These are phyloP conservation scores for Pithys albifrons DNA, from an alignment of 2,113 vertebrate species.

Conservation along the genomic window DNA sequence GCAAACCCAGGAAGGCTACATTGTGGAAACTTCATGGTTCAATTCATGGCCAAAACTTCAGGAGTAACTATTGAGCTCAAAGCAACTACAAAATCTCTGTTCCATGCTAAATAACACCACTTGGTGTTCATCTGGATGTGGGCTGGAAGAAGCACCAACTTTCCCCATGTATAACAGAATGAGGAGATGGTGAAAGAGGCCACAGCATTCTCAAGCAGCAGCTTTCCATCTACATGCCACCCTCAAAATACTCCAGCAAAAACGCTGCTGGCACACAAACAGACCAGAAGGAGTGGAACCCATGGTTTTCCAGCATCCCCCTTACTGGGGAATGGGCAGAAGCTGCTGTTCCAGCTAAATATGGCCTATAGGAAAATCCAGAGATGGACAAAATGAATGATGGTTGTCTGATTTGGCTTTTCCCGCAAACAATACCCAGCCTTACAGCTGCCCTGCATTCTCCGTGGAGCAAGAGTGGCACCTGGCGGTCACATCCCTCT, in stretches of 20 bases:
- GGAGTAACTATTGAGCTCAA: not conserved
- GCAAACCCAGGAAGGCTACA: rapidly evolving
- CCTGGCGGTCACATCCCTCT: constrained; percentile 19
- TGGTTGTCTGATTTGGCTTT: not conserved
- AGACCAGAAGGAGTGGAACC: not conserved
- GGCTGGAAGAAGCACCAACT: not conserved
- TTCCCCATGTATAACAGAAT: not conserved
- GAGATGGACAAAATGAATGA: not conserved
- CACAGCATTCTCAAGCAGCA: not conserved
- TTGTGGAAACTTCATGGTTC: not conserved
- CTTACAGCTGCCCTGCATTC: not conserved
- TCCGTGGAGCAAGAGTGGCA: constrained; percentile 52
- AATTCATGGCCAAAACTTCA: not conserved
- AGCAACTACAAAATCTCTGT: not conserved
- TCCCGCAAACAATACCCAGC: not conserved
- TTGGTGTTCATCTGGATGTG: not conserved
- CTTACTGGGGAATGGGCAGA: not conserved
- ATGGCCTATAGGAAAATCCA: not conserved
- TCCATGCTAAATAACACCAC: not conserved
- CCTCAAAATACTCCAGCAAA: not conserved
- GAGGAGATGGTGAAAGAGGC: not conserved
- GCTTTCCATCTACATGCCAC: not conserved
- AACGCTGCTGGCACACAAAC: not conserved
- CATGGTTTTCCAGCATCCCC: not conserved
- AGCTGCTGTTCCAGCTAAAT: not conserved